These are phyloP conservation scores for Hypsopygia costalis DNA, from an alignment of 2,888 invertebrate genomes.

Conservation along the genomic window DNA sequence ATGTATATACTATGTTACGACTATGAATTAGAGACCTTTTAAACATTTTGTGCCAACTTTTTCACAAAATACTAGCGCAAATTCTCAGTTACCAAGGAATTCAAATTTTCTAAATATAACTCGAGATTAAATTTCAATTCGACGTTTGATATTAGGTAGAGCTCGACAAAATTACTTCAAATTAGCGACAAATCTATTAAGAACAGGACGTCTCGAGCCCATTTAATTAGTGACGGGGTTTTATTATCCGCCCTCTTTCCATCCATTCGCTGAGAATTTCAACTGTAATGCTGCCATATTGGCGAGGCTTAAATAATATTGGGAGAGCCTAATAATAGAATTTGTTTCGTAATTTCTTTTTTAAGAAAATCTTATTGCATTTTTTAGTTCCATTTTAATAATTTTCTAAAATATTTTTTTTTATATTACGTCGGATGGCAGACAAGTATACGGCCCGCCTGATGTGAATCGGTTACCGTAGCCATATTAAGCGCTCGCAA, in stretches of 20 bases:
- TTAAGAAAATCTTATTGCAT: constrained; percentile 4
- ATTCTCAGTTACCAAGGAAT: not conserved
- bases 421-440: too few relatives aligned
- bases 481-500: too few relatives aligned
- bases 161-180: constrained; percentile 59
- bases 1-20: too few relatives aligned
- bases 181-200: constrained; percentile 77
- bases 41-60: too few relatives aligned
- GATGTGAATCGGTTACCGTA: too few relatives aligned
- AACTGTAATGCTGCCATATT: constrained; percentile 61
- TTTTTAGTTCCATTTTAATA: not conserved
- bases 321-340: constrained; percentile 42
- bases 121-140: constrained; percentile 49
- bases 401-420: constrained; percentile 17
- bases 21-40: too few relatives aligned
- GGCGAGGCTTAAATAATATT: constrained; percentile 68
- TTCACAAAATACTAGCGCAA: not conserved
- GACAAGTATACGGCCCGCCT: too few relatives aligned
- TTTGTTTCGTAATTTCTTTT: constrained; percentile 30
- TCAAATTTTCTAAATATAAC: not conserved
- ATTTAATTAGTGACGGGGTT: constrained; percentile 77
- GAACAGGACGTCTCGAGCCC: constrained; percentile 64
- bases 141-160: constrained; percentile 50
- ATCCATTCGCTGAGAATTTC: constrained; percentile 61
- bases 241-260: constrained; percentile 70